Evolutionary conservation across 2,113 vertebrate genomes (phyloP).

Genomic region (Nesoenas mayeri): DNA sequence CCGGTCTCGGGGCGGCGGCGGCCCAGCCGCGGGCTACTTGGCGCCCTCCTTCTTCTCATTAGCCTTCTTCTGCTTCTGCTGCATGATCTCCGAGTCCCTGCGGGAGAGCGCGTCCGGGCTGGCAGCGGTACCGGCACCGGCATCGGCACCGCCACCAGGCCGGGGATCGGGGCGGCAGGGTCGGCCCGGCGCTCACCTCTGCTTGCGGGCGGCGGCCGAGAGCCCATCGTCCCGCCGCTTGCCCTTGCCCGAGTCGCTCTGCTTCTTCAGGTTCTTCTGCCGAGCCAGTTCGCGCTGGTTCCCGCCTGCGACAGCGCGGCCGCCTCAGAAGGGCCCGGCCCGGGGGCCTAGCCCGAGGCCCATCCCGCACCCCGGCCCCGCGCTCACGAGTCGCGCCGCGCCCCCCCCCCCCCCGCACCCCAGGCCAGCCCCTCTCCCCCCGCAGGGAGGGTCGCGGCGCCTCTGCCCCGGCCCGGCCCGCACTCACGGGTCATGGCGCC

Average conservation of each 20-base stretch:
- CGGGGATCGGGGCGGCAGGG: not conserved
- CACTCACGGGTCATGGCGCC: slow-evolving; percentile 21
- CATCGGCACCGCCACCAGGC: not conserved
- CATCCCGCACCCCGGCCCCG: not conserved
- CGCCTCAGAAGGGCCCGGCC: not conserved
- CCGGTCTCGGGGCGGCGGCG: not conserved
- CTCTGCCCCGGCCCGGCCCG: not conserved
- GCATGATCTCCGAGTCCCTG: slow-evolving; percentile 96
- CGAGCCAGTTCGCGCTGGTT: slow-evolving; percentile 92
- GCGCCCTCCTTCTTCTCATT: slow-evolving; percentile 74
- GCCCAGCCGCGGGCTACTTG: slow-evolving; percentile 71
- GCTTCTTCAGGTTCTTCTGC: slow-evolving; percentile 88
- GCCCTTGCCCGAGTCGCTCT: slow-evolving; percentile 76
- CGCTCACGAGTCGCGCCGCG: no score
- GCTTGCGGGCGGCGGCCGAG: slow-evolving; percentile 88
- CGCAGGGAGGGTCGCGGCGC: not conserved
- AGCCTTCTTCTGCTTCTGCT: slow-evolving; percentile 93
- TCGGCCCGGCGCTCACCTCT: slow-evolving; percentile 77
- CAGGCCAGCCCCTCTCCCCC: no score
- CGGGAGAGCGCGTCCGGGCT: slow-evolving; percentile 2
- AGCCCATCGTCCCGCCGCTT: slow-evolving; percentile 87
- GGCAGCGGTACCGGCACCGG: slow-evolving; percentile 19
- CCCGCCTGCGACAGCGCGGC: slow-evolving; percentile 75
- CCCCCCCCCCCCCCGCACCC: not conserved
- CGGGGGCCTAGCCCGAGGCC: not conserved